These are phyloP conservation scores for Caenorhabditis angaria DNA, from an alignment of 2,888 invertebrate species.

Conservation along the genomic window DNA sequence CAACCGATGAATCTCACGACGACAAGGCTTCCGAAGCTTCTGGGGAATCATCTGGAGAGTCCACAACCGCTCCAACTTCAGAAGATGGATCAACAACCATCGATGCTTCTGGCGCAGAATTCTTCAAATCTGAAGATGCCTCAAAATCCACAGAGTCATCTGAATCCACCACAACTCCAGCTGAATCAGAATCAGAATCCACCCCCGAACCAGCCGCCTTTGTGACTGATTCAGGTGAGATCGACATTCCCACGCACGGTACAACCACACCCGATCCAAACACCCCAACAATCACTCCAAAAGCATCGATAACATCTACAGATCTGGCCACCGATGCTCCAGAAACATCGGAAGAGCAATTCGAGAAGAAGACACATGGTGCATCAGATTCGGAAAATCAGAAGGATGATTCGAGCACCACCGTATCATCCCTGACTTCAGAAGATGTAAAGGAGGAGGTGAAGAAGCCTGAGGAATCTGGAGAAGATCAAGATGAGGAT, in stretches of 20 bases:
- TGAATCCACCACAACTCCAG: conserved; percentile 3
- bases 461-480: conserved; percentile 16
- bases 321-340: conserved; percentile 15
- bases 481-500: conserved; percentile 25
- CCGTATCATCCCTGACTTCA: neutral
- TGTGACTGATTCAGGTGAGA: conserved; percentile 23
- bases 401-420: conserved; percentile 12
- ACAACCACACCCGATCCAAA: conserved; percentile 25
- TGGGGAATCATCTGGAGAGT: conserved; percentile 11
- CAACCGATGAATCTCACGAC: conserved; percentile 8
- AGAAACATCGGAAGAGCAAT: conserved; percentile 20
- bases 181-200: neutral
- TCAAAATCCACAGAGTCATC: conserved; percentile 16
- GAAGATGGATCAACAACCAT: conserved; percentile 3
- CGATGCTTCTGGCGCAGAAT: conserved; percentile 8
- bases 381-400: conserved; percentile 23
- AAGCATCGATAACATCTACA: conserved; percentile 17
- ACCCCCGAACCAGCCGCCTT: conserved; percentile 19
- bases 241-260: conserved; percentile 15
- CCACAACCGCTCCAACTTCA: conserved; percentile 5
- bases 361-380: conserved; percentile 23
- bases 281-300: conserved; percentile 33
- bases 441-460: conserved; percentile 11
- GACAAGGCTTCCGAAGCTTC: conserved; percentile 10
- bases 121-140: neutral